These are phyloP conservation scores for Odontomachus brunneus DNA, from an alignment of 1,140 invertebrate species.

Conservation along the genomic window DNA sequence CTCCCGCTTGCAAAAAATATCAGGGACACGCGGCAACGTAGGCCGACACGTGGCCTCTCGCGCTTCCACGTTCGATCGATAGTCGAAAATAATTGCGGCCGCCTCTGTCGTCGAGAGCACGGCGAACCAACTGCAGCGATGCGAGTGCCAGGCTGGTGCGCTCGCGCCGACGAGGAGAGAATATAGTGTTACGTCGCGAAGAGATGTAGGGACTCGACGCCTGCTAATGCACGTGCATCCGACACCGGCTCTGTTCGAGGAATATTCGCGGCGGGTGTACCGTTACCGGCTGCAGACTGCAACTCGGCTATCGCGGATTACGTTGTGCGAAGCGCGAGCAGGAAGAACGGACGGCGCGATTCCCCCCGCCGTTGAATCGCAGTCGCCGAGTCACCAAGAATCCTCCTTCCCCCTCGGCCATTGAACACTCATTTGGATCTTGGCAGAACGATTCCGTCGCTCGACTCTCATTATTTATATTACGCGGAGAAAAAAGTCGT, in stretches of 20 bases:
- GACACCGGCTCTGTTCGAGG: conserved; percentile 66
- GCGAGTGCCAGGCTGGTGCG: neutral
- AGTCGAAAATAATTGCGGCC: neutral
- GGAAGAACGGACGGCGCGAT: conserved; percentile 35
- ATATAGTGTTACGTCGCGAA: conserved; percentile 66
- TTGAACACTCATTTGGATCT: neutral
- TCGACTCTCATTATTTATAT: too few relatives aligned
- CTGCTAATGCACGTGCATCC: conserved; percentile 70
- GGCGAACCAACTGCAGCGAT: neutral
- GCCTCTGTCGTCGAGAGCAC: neutral
- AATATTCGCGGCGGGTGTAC: conserved; percentile 67
- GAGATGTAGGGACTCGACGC: conserved; percentile 60
- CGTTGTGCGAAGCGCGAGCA: conserved; percentile 55
- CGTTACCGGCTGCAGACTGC: conserved; percentile 62
- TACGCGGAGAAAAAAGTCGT: too few relatives aligned
- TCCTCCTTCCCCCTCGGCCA: neutral
- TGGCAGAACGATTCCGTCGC: too few relatives aligned
- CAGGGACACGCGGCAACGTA: neutral
- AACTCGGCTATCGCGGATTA: conserved; percentile 53
- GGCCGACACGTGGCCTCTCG: neutral
- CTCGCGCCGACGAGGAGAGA: neutral
- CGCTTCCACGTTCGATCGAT: too few relatives aligned
- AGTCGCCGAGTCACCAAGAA: neutral
- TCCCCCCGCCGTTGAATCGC: conserved; percentile 44
- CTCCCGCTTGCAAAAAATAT: neutral